These are phyloP conservation scores for Lamellibrachia luymesi DNA, from an alignment of 1,140 invertebrate genomes.

Conservation along the genomic window DNA sequence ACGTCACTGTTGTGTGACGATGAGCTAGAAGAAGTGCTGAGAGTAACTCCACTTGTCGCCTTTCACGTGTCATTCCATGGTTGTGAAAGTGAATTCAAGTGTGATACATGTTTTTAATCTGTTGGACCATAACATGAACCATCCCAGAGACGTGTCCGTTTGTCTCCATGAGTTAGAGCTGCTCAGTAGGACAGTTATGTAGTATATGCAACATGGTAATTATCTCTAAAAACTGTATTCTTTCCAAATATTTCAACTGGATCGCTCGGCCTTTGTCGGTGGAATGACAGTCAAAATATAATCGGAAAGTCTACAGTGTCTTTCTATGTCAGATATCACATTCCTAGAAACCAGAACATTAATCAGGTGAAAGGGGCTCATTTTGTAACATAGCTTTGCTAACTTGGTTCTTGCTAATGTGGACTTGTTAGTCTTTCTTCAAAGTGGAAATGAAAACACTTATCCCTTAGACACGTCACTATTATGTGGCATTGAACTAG, in stretches of 20 bases:
- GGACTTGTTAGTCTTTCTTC: too few relatives aligned
- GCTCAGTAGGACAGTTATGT: too few relatives aligned
- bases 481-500: background rate
- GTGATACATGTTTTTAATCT: background rate
- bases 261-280: too few relatives aligned
- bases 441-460: background rate
- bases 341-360: too few relatives aligned
- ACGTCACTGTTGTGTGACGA: background rate
- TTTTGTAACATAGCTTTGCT: background rate
- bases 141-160: too few relatives aligned
- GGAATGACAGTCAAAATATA: too few relatives aligned
- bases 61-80: background rate
- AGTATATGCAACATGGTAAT: too few relatives aligned
- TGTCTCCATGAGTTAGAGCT: too few relatives aligned
- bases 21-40: background rate
- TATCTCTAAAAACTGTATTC: too few relatives aligned
- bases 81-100: background rate
- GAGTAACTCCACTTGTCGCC: background rate
- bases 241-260: too few relatives aligned
- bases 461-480: background rate
- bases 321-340: too few relatives aligned
- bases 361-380: background rate
- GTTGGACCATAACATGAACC: background rate
- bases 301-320: too few relatives aligned
- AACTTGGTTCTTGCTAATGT: background rate